Evolutionary conservation across 23 tunicate species (phyloP).

Genomic region (Pegea sp.): DNA sequence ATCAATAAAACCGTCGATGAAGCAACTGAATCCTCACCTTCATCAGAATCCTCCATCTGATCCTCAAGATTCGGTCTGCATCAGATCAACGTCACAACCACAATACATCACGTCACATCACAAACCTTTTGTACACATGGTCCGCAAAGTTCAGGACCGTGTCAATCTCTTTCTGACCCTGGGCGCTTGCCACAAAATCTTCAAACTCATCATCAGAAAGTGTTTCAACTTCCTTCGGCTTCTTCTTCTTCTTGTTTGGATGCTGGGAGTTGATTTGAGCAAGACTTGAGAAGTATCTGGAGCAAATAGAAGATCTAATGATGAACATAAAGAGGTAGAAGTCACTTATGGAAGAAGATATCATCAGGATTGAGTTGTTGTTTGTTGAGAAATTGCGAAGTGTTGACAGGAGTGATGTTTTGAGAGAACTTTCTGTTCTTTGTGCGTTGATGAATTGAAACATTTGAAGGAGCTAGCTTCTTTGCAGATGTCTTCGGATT

Average conservation of each 20-base stretch:
- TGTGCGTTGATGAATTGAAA: constrained; percentile 8
- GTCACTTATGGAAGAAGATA: constrained; percentile 44
- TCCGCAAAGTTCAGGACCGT: constrained; percentile 27
- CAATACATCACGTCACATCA: too few relatives aligned
- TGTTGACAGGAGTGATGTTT: constrained; percentile 28
- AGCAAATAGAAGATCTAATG: too few relatives aligned
- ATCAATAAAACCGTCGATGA: too few relatives aligned
- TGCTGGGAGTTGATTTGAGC: background rate
- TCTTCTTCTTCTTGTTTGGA: background rate
- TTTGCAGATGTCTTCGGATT: constrained; percentile 42
- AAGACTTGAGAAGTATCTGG: constrained; percentile 2
- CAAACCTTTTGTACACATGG: constrained; percentile 12
- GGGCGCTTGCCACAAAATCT: constrained; percentile 22
- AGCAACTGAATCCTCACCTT: too few relatives aligned
- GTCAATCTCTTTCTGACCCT: constrained; percentile 37
- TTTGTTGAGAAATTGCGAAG: constrained; percentile 28
- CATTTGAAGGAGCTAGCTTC: background rate
- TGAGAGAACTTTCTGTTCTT: background rate
- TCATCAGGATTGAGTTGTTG: constrained; percentile 43
- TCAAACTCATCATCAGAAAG: constrained; percentile 71
- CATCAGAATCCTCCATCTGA: too few relatives aligned
- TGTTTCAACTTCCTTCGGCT: constrained; percentile 13
- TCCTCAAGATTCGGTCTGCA: too few relatives aligned
- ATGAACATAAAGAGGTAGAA: background rate
- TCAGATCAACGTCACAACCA: too few relatives aligned